Base-by-base conservation (phyloP, 2,113 vertebrate genomes). In the Boulengeromyrus knoepffleri region DNA sequence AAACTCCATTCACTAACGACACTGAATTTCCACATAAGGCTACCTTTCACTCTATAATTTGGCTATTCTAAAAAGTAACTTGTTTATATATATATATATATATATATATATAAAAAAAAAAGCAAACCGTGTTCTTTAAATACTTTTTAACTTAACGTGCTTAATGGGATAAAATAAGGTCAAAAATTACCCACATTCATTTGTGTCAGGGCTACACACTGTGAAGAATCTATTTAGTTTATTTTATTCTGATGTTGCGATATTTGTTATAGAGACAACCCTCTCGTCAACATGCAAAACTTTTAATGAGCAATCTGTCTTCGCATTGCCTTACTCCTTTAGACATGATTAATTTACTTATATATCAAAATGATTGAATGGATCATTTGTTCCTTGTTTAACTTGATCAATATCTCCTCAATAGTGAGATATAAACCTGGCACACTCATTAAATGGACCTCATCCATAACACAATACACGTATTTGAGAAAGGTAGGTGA, bases 311-410 rank as follows among this genome's bases (percentile, higher is more conserved):
- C 90, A 93, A 93, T 94, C 91, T 86, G 92, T 94, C 92, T 93
- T 92, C 86, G 88, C 91, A 92, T 85, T 85, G 86, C 87, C 90
- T 88, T 90, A 93, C 90, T 93, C 90, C 93, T 92, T 90, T 92
- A 94, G 74, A 80, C 74, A 80, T 94, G 93, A 94, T 42, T 80
- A 17, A 92, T 95, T 94, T 94, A 93, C 92, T 95, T 94, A 92
- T 92, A 94, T 95, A 92, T 92, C 92, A 91, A 77, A 56, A 92
- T 95, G 93, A 95, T 94, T 90, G 93, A 95, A 93, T 94, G 90
- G 85, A 92, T 92, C 90, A 90, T 93, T 95, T 92, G 92, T 90
- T 94, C 92, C 88, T 92, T 50, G 86, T 92, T 92, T 91, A 91
- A 90, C 89, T 90, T 90, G 88, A 93, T 93, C 93, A 93, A 94